These are phyloP conservation scores for Bubo scandiacus DNA, from an alignment of 2,113 vertebrate genomes.

Conservation along the genomic window DNA sequence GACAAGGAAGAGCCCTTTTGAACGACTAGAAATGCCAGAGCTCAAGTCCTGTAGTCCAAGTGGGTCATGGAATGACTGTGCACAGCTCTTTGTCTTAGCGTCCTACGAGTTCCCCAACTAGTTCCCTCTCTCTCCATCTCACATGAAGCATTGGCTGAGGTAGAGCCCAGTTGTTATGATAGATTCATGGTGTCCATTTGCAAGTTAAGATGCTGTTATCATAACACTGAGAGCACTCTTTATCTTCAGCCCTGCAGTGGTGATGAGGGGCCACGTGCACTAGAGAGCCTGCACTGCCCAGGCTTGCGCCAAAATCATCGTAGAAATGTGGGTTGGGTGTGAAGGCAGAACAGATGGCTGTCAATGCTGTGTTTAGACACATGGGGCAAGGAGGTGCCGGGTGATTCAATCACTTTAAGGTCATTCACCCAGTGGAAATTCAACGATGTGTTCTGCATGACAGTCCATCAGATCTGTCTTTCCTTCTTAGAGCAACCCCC, in stretches of 20 bases:
- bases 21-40: background rate
- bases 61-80: background rate
- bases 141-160: background rate
- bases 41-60: rapidly evolving
- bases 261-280: background rate
- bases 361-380: background rate
- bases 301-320: background rate
- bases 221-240: background rate
- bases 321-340: background rate
- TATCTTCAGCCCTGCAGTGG: background rate
- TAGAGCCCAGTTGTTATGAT: background rate
- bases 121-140: background rate
- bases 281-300: background rate
- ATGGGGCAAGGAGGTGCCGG: background rate
- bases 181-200: background rate
- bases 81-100: background rate
- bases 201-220: background rate
- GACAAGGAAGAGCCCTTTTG: background rate
- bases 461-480: background rate
- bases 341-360: background rate
- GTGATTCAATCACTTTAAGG: background rate
- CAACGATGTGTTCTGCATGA: background rate
- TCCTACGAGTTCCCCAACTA: background rate
- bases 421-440: background rate
- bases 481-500: background rate